Evolutionary conservation across 2,113 vertebrate species (phyloP).

Genomic region (Cynopterus brachyotis): DNA sequence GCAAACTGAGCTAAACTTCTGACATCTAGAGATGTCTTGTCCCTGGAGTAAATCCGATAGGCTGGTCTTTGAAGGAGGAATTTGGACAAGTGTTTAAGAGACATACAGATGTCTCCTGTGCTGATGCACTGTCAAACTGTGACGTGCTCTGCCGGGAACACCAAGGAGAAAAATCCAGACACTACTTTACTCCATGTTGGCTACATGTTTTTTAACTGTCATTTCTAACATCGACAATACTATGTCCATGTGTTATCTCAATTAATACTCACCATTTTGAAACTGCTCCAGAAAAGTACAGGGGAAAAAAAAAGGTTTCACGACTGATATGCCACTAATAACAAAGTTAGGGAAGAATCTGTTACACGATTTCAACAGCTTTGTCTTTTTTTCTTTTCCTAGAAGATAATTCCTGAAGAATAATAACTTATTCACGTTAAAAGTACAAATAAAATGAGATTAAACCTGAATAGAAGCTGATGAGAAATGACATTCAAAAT

Average conservation of each 20-base stretch:
- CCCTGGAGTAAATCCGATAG: neutral
- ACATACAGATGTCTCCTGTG: neutral
- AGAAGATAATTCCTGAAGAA: neutral
- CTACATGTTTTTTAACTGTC: neutral
- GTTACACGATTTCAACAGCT: neutral
- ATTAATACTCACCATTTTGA: neutral
- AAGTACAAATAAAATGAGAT: conserved; percentile 36
- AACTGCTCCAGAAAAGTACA: neutral
- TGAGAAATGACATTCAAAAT: neutral
- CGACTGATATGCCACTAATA: neutral
- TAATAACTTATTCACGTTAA: neutral
- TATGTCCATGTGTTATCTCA: neutral
- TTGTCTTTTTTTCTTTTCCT: neutral
- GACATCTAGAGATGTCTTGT: neutral
- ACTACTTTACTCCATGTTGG: neutral
- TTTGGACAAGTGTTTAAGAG: neutral
- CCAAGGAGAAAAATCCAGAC: neutral
- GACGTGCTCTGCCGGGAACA: neutral
- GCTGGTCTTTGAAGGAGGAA: neutral
- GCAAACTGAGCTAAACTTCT: neutral
- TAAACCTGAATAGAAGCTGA: conserved; percentile 11
- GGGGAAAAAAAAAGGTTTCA: neutral
- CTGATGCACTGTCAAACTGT: neutral
- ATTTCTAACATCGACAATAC: conserved; percentile 20
- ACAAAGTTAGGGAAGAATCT: conserved; percentile 5